Evolutionary conservation across 2,888 invertebrate genomes (phyloP).

Genomic region (Athalia circularis): DNA sequence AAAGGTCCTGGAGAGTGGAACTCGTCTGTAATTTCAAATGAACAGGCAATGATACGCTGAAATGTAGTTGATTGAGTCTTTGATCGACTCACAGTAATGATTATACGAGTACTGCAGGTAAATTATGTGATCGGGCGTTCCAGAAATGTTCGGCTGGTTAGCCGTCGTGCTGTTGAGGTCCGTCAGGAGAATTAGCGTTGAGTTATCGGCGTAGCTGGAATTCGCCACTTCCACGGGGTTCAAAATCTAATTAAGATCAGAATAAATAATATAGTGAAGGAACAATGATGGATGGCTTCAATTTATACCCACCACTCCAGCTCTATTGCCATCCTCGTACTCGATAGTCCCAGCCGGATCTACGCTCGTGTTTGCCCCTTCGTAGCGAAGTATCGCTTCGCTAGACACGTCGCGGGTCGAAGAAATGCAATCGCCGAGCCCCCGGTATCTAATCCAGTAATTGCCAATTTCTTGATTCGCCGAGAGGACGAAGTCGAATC

Average conservation of each 20-base stretch:
- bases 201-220: slow-evolving; percentile 55
- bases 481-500: slow-evolving; percentile 74
- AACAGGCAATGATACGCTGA: slow-evolving; percentile 34
- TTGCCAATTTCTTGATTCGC: slow-evolving; percentile 68
- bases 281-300: background rate
- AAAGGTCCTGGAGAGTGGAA: slow-evolving; percentile 58
- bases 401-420: slow-evolving; percentile 48
- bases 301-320: slow-evolving; percentile 61
- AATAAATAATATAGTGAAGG: background rate
- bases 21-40: slow-evolving; percentile 49
- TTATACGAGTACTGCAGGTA: slow-evolving; percentile 61
- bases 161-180: slow-evolving; percentile 56
- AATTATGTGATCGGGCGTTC: slow-evolving; percentile 57
- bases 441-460: slow-evolving; percentile 75
- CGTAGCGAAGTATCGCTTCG: slow-evolving; percentile 57
- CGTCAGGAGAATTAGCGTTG: slow-evolving; percentile 53
- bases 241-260: slow-evolving; percentile 52
- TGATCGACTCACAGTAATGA: slow-evolving; percentile 55
- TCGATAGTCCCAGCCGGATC: slow-evolving; percentile 51
- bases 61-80: background rate
- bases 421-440: slow-evolving; percentile 61
- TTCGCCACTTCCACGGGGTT: slow-evolving; percentile 59
- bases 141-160: slow-evolving; percentile 49
- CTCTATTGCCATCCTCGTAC: slow-evolving; percentile 58
- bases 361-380: slow-evolving; percentile 33